Evolutionary conservation across 2,797 vertebrate genomes (phyloP).

Genomic region (Syndactyla subalaris): DNA sequence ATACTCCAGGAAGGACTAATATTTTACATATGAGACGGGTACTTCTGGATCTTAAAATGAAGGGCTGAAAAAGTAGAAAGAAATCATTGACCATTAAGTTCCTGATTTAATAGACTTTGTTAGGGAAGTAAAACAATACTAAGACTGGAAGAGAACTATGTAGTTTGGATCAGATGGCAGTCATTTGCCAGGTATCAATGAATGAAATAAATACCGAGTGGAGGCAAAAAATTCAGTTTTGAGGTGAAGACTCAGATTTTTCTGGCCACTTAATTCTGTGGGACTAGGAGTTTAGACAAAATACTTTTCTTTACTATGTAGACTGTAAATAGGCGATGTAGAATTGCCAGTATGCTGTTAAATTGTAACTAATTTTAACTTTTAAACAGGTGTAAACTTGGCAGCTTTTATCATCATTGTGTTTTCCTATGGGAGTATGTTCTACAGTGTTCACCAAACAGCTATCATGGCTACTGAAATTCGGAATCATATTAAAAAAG

Average conservation of each 20-base stretch:
- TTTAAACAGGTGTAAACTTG: constrained; percentile 89
- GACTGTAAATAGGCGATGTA: not conserved
- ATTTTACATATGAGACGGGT: not conserved
- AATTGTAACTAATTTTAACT: constrained; percentile 18
- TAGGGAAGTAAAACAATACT: not conserved
- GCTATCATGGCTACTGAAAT: constrained; percentile 90
- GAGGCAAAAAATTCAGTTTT: not conserved
- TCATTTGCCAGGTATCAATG: not conserved
- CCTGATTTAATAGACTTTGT: not conserved
- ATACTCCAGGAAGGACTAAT: not conserved
- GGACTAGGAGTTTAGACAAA: not conserved
- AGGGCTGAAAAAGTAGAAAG: not conserved
- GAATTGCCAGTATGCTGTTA: not conserved
- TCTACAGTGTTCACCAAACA: constrained; percentile 94
- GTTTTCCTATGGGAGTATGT: constrained; percentile 97
- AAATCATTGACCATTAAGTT: not conserved
- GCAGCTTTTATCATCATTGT: constrained; percentile 95
- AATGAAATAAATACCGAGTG: not conserved
- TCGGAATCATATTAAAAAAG: constrained; percentile 94
- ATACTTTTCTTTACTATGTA: not conserved
- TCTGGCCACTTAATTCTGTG: not conserved
- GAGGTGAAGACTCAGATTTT: not conserved
- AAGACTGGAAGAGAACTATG: not conserved
- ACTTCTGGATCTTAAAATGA: not conserved
- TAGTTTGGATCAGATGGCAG: not conserved